Evolutionary conservation across 2,113 vertebrate genomes (phyloP).

Genomic region (Myrmecophaga tridactyla): DNA sequence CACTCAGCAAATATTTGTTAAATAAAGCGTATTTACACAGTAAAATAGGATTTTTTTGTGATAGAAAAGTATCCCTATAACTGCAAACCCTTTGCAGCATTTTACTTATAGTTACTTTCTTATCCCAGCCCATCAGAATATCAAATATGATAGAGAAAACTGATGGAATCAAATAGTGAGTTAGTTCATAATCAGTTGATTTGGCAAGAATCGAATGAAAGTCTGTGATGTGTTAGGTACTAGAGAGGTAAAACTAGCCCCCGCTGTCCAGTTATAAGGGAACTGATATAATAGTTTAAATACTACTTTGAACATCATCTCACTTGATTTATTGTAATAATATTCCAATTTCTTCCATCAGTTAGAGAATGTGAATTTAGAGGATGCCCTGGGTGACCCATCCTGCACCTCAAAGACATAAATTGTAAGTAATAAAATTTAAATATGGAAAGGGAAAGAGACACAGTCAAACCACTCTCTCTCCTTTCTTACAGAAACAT

Average conservation of each 20-base stretch:
- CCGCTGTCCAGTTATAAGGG: not conserved
- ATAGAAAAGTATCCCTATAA: not conserved
- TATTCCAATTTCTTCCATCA: not conserved
- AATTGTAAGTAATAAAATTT: not conserved
- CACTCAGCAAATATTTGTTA: not conserved
- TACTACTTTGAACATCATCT: not conserved
- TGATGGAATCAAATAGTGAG: not conserved
- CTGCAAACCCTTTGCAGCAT: not conserved
- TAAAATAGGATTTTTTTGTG: not conserved
- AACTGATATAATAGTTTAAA: slow-evolving; percentile 22
- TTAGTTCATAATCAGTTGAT: not conserved
- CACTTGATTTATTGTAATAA: not conserved
- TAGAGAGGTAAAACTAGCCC: not conserved
- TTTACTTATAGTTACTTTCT: not conserved
- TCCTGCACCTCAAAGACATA: not conserved
- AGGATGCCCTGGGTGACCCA: not conserved
- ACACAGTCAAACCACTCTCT: not conserved
- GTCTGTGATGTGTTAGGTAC: not conserved
- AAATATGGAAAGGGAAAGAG: not conserved
- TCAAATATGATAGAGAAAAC: not conserved
- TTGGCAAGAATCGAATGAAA: not conserved
- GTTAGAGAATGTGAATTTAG: not conserved
- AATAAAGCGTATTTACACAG: not conserved
- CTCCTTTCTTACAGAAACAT: not conserved
- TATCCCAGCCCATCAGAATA: not conserved